Percentiles rank a stretch among this genome's conserved stretches.
Evolutionary conservation across 2,797 vertebrate genomes (phyloP).

Genomic region (Oryzias dopingdopingensis): DNA sequence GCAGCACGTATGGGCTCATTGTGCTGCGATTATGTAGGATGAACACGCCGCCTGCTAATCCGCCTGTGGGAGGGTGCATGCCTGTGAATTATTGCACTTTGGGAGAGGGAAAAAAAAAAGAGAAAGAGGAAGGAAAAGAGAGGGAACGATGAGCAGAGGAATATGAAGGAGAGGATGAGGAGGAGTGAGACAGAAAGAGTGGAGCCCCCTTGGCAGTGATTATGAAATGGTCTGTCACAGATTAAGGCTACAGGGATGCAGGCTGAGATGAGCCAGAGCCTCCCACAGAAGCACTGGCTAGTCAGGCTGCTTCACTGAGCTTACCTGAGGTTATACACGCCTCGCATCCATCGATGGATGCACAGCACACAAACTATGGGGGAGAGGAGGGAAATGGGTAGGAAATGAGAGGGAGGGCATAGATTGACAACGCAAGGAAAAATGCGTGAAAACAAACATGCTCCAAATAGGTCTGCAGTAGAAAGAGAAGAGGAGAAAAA

Average conservation of each 20-base stretch:
- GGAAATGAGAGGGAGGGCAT: constrained; percentile 63
- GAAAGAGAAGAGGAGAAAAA: constrained; percentile 72
- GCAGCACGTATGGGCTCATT: constrained; percentile 71
- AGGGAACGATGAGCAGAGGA: constrained; percentile 51
- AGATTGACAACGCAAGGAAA: constrained; percentile 68
- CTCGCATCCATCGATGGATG: constrained; percentile 75
- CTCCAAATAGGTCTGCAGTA: constrained; percentile 79
- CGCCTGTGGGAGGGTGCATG: constrained; percentile 82
- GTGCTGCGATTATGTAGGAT: constrained; percentile 82
- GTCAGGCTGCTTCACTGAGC: constrained; percentile 80
- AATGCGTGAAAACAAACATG: constrained; percentile 79
- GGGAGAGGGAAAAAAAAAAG: constrained; percentile 49
- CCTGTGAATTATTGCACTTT: constrained; percentile 80
- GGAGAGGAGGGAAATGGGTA: constrained; percentile 55
- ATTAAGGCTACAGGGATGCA: constrained; percentile 84
- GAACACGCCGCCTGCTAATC: constrained; percentile 80
- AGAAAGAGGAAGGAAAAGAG: constrained; percentile 25
- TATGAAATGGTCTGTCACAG: constrained; percentile 87
- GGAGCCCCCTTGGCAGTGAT: constrained; percentile 83
- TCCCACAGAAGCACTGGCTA: constrained; percentile 81
- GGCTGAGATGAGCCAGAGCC: constrained; percentile 80
- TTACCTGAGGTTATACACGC: constrained; percentile 83
- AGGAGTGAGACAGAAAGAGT: constrained; percentile 53
- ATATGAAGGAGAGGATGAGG: constrained; percentile 42
- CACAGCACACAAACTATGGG: constrained; percentile 45